A percentile compares a stretch with the other conserved stretches of the same genome.
phyloP scores from a whole-genome alignment of 2,888 invertebrate species.

The Drosophila barbarae region DNA sequence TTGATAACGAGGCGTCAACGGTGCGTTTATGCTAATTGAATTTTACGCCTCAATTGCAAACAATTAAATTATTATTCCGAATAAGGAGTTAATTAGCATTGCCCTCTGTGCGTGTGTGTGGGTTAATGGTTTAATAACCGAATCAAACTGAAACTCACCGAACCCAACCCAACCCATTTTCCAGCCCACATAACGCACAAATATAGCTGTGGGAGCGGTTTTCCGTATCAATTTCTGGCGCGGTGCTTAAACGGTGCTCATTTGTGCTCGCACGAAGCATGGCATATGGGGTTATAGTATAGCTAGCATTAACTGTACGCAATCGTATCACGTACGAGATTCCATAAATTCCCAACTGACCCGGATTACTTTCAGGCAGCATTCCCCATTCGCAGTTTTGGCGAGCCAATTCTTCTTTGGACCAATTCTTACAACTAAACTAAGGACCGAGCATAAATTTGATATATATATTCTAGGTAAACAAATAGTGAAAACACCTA shows the following conservation, averaged over 20 bases:
- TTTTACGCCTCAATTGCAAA: conserved; percentile 34
- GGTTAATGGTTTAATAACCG: conserved; percentile 32
- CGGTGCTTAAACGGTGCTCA: conserved; percentile 60
- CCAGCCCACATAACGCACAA: conserved; percentile 24
- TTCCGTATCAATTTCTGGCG: conserved; percentile 21
- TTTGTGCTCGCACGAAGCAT: conserved; percentile 24
- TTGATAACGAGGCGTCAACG: conserved; percentile 9
- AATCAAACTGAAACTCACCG: neutral
- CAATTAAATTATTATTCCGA: conserved; percentile 34
- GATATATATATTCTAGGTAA: neutral
- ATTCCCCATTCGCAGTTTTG: neutral
- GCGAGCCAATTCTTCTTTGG: neutral
- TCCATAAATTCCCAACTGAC: conserved; percentile 35
- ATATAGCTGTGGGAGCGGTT: conserved; percentile 24
- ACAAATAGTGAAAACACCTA: neutral
- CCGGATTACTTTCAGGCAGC: conserved; percentile 14
- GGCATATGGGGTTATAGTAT: conserved; percentile 7
- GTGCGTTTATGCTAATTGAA: conserved; percentile 16
- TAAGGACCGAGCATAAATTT: neutral
- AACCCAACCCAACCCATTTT: conserved; percentile 29
- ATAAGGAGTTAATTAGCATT: conserved; percentile 31
- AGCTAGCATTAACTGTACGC: conserved; percentile 23
- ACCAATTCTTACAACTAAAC: neutral
- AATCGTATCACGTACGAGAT: conserved; percentile 12
- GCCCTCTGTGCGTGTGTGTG: conserved; percentile 16